Base-by-base conservation (phyloP, 2,113 vertebrate genomes). In the Ibidorhyncha struthersii region DNA sequence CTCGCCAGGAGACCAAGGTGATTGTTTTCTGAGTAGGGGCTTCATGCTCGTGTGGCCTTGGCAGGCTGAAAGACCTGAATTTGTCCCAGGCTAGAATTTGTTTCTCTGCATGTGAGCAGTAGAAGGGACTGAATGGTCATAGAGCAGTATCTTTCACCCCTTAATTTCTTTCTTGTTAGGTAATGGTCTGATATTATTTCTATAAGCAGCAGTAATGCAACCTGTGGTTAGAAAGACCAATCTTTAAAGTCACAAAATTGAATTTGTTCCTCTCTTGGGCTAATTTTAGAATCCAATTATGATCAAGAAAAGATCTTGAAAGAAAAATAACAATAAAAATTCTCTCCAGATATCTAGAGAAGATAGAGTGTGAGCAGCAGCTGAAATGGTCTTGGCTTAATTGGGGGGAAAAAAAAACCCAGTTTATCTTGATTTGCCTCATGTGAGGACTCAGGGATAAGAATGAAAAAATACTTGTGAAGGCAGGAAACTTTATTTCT, bases 281-380 rank as follows among this genome's bases (percentile, higher is more conserved):
- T 96, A 91, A 90, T 91, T 94, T 96, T 91, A 94, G 91, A 82
- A 96, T 95, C 81, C 78, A 85, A 66, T 97, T 91, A 91, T 66
- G 81, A 85, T 77, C 66, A 93, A 82, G 53, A 88, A 59, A 88
- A 91, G 38, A 87, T 91, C 12, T 16, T 62, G 62, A 93, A 93
- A 85, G 73, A 66, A 96, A 91, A 96, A 70, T n/a, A 89, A 53
- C 40, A 88, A 41, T 47, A 29, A 77, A 89, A 79, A 80, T 10
- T 93, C 38, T 30, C 52, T 93, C n/a, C 38, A 88, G 86, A 91
- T 94, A 77, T 82, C 53, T 82, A 20, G 52, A 73, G 34, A 34
- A 66, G 89, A 95, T 80, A 79, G 41, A 91, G 58, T 13, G 43
- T 22, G 34, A 94, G 53, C 61, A 91, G 89, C 56, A 88, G n/a